Evolutionary conservation across 2,888 invertebrate genomes (phyloP).

Genomic region (Operophtera brumata): DNA sequence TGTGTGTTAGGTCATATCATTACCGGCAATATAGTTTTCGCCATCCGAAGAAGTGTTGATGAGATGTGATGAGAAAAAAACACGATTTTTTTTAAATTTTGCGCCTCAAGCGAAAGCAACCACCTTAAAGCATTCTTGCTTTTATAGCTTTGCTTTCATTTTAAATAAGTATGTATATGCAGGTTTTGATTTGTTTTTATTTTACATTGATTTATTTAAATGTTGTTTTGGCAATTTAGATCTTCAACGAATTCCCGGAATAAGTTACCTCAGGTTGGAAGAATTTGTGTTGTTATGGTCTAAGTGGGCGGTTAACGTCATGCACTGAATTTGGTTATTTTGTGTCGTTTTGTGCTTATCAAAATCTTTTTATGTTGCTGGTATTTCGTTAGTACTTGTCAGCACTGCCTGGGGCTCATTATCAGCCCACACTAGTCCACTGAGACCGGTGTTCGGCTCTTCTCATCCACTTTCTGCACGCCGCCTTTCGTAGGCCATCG

Average conservation of each 20-base stretch:
- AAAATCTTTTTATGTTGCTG: not conserved
- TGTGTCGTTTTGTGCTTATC: not conserved
- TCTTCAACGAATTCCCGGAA: constrained; percentile 17
- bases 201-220: constrained; percentile 15
- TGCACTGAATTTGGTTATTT: not conserved
- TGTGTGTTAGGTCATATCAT: too few species aligned
- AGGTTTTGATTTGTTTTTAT: constrained; percentile 19
- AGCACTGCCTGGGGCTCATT: too few species aligned
- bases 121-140: constrained; percentile 15
- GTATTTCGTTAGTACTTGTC: too few species aligned
- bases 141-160: constrained; percentile 19
- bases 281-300: constrained; percentile 17
- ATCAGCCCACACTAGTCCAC: too few species aligned
- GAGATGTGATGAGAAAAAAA: too few species aligned
- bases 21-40: too few species aligned
- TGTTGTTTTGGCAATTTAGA: constrained; percentile 11
- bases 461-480: too few species aligned
- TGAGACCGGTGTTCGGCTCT: too few species aligned
- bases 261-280: constrained; percentile 12
- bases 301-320: constrained; percentile 18
- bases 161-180: constrained; percentile 8
- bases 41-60: too few species aligned
- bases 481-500: too few species aligned
- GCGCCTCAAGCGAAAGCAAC: too few species aligned
- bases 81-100: too few species aligned